These are phyloP conservation scores for Cyphomyrmex costatus DNA, from an alignment of 1,140 invertebrate genomes.

Conservation along the genomic window DNA sequence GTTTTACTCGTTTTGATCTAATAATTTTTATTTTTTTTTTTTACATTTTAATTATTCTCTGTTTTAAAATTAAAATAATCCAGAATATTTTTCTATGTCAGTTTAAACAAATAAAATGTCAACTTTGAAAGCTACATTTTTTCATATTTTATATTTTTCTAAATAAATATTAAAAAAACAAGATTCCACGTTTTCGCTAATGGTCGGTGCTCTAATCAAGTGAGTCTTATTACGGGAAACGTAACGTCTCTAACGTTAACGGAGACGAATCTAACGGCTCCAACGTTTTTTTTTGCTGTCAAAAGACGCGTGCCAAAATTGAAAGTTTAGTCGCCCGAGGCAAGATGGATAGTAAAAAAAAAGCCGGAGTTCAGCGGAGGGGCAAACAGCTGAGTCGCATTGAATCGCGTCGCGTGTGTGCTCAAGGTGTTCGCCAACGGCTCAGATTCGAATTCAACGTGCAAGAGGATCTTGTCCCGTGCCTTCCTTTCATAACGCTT, in stretches of 20 bases:
- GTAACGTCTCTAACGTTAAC: not conserved
- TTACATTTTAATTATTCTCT: not conserved
- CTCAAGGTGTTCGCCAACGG: conserved; percentile 83
- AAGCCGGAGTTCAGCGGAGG: conserved; percentile 47
- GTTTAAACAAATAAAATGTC: not conserved
- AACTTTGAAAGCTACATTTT: not conserved
- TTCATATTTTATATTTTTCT: not conserved
- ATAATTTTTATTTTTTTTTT: not conserved
- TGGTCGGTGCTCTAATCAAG: not conserved
- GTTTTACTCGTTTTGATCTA: not conserved
- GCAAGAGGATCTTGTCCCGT: conserved; percentile 83
- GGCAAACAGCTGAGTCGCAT: conserved; percentile 84
- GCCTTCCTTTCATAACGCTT: conserved; percentile 79
- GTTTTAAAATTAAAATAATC: conserved; percentile 3
- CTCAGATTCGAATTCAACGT: conserved; percentile 78
- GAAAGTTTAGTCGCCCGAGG: conserved; percentile 58
- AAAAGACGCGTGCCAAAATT: conserved; percentile 73
- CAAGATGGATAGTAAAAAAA: conserved; percentile 63
- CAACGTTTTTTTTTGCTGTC: conserved; percentile 57
- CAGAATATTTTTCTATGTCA: not conserved
- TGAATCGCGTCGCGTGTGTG: conserved; percentile 79
- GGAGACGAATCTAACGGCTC: conserved; percentile 59
- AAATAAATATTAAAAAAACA: not conserved
- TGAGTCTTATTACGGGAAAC: conserved; percentile 8
- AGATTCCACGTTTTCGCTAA: conserved; percentile 5